Percentiles rank a stretch among this genome's conserved stretches.
Evolutionary conservation across 1,140 invertebrate genomes (phyloP).

Genomic region (Drosophila pectinifera): DNA sequence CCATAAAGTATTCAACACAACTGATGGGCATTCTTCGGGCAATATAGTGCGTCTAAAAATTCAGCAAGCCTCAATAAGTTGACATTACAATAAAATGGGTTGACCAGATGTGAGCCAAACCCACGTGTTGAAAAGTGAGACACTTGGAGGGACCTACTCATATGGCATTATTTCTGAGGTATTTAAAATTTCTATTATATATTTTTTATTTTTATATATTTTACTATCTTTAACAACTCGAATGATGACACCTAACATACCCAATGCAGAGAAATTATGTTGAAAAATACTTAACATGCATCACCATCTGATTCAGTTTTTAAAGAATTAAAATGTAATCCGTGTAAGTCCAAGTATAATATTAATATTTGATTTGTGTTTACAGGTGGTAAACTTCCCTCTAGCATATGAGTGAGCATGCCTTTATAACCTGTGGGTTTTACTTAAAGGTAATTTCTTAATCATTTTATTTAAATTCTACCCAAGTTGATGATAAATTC

Average conservation of each 20-base stretch:
- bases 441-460: constrained; percentile 12
- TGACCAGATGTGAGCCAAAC: neutral
- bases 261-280: constrained; percentile 22
- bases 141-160: neutral
- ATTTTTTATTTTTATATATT: neutral
- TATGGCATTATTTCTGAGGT: neutral
- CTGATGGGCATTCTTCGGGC: too few relatives aligned
- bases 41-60: neutral
- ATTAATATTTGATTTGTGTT: neutral
- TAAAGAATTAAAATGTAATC: neutral
- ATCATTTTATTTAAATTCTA: neutral
- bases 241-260: constrained; percentile 34
- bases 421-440: neutral
- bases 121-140: constrained; percentile 34
- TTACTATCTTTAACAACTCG: neutral
- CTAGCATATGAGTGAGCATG: neutral
- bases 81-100: neutral
- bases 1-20: neutral
- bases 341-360: neutral
- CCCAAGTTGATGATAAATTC: constrained; percentile 32
- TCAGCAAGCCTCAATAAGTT: neutral
- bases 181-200: neutral
- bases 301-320: constrained; percentile 26
- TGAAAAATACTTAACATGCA: constrained; percentile 28
- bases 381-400: neutral